Percentiles rank a stretch among this genome's conserved stretches.
Evolutionary conservation across 2,113 vertebrate species (phyloP).

Genomic region (Uria aalge): DNA sequence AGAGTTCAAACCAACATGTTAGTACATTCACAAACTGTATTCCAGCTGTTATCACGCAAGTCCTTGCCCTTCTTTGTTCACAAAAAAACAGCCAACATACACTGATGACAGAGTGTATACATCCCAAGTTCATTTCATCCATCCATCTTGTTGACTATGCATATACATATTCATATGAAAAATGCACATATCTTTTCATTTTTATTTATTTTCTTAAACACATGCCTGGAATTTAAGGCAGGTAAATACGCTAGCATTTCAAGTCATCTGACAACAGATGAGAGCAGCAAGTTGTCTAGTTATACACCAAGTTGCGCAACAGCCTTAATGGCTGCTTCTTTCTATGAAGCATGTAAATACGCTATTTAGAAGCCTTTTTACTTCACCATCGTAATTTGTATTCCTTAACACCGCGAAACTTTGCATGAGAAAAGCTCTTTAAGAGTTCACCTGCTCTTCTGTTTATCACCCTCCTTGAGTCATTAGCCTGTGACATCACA

Average conservation of each 20-base stretch:
- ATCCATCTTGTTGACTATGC: not conserved
- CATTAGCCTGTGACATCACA: constrained; percentile 56
- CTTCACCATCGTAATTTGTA: not conserved
- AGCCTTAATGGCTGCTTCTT: not conserved
- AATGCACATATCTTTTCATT: not conserved
- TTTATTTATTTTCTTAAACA: not conserved
- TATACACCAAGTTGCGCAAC: not conserved
- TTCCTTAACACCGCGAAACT: not conserved
- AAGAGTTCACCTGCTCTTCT: constrained; percentile 22
- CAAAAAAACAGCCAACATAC: not conserved
- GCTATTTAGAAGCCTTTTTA: not conserved
- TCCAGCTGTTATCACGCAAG: not conserved
- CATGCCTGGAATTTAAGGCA: not conserved
- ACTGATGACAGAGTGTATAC: not conserved
- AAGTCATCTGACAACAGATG: not conserved
- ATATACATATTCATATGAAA: not conserved
- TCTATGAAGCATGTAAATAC: not conserved
- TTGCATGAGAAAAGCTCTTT: constrained; percentile 6
- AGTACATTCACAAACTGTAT: not conserved
- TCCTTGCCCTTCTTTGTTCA: not conserved
- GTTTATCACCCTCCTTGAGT: constrained; percentile 46
- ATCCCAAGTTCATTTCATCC: not conserved
- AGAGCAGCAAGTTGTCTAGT: not conserved
- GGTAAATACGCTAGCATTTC: not conserved
- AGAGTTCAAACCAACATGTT: not conserved